A percentile compares a stretch with the other conserved stretches of the same genome.
Evolutionary conservation across 2,888 invertebrate species (phyloP).

Genomic region (Drosophila lutescens): DNA sequence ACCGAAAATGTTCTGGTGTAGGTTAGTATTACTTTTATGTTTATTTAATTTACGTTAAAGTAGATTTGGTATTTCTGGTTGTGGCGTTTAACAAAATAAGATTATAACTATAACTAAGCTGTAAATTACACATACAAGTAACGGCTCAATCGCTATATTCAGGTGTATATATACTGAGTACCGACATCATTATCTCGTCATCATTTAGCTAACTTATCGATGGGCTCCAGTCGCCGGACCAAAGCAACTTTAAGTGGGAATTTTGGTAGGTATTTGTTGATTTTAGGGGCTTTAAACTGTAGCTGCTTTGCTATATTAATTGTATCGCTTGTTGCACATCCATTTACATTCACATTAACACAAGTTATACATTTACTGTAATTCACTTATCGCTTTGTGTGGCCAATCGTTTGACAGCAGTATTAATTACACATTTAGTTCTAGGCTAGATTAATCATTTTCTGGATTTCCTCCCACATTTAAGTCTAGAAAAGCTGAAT

Average conservation of each 20-base stretch:
- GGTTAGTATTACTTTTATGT: constrained; percentile 50
- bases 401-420: constrained; percentile 51
- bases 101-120: constrained; percentile 48
- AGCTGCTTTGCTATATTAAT: constrained; percentile 11
- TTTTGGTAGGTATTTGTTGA: neutral
- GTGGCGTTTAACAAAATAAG: constrained; percentile 53
- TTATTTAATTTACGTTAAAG: constrained; percentile 31
- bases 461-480: constrained; percentile 40
- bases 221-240: constrained; percentile 47
- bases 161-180: constrained; percentile 35
- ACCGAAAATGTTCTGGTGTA: constrained; percentile 70
- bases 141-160: constrained; percentile 40
- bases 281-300: constrained; percentile 3
- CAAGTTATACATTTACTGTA: constrained; percentile 42
- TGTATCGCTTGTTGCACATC: constrained; percentile 40
- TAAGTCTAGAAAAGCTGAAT: constrained; percentile 71
- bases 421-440: constrained; percentile 67
- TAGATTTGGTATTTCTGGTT: constrained; percentile 19
- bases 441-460: constrained; percentile 29
- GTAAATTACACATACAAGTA: constrained; percentile 69
- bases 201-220: constrained; percentile 50
- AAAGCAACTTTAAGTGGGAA: constrained; percentile 35
- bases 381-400: constrained; percentile 64
- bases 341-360: constrained; percentile 48
- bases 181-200: constrained; percentile 13